Percentiles rank a stretch among this genome's conserved stretches.
phyloP scores from a whole-genome alignment of 37 sponge, comb jelly and placozoan genomes.

The Cliona cf. orientalis region DNA sequence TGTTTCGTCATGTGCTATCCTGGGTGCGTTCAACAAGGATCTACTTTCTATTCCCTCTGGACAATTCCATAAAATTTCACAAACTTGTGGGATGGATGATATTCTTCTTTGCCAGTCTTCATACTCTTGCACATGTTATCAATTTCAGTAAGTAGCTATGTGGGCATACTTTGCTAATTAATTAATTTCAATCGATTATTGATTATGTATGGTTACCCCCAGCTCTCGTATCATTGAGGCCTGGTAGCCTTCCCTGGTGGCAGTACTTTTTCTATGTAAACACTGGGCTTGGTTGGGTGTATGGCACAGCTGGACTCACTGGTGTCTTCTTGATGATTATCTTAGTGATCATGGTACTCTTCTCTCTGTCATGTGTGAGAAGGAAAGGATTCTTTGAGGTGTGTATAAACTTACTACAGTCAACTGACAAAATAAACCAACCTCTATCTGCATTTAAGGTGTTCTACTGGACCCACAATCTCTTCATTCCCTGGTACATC shows the following conservation, averaged over 20 bases:
- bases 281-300: constrained; percentile 73
- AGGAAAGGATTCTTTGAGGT: constrained; percentile 84
- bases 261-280: constrained; percentile 52
- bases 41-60: constrained; percentile 69
- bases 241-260: constrained; percentile 36
- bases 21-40: constrained; percentile 76
- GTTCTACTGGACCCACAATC: constrained; percentile 87
- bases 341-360: constrained; percentile 59
- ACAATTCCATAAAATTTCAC: constrained; percentile 88
- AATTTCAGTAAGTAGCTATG: constrained; percentile 67
- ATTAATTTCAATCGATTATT: too few relatives aligned
- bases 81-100: constrained; percentile 73
- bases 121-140: constrained; percentile 67
- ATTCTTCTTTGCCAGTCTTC: constrained; percentile 51
- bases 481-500: constrained; percentile 70
- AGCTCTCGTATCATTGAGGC: constrained; percentile 26
- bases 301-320: constrained; percentile 68
- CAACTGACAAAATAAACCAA: too few relatives aligned
- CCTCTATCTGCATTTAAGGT: constrained; percentile 64
- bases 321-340: constrained; percentile 68
- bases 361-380: constrained; percentile 73
- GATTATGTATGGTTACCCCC: constrained; percentile 6
- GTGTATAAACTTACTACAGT: neutral
- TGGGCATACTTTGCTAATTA: too few relatives aligned
- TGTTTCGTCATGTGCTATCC: constrained; percentile 74